A percentile compares a stretch with the other conserved stretches of the same genome.
Evolutionary conservation across 2,797 vertebrate species (phyloP).

Genomic region (Pristis pectinata): DNA sequence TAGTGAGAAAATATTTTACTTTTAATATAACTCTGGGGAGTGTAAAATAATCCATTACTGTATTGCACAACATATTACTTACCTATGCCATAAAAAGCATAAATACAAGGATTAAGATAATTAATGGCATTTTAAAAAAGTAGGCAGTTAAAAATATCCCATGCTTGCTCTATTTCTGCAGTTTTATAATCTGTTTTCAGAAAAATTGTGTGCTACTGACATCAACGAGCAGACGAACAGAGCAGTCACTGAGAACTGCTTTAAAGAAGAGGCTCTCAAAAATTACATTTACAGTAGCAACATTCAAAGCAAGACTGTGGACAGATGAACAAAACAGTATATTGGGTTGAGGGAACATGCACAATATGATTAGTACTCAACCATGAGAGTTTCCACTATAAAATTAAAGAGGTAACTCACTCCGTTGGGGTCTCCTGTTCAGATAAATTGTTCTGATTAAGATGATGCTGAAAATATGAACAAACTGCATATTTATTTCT

Average conservation of each 20-base stretch:
- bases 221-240: neutral
- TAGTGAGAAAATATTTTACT: neutral
- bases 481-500: neutral
- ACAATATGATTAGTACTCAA: neutral
- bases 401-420: neutral
- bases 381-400: neutral
- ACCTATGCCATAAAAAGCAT: neutral
- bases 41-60: neutral
- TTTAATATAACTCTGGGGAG: neutral
- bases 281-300: neutral
- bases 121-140: neutral
- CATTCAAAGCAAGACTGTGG: neutral
- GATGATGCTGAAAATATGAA: neutral
- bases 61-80: neutral
- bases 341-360: neutral
- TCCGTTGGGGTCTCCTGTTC: neutral
- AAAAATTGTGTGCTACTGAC: neutral
- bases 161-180: neutral
- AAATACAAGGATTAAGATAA: neutral
- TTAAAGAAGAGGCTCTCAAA: neutral
- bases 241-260: neutral
- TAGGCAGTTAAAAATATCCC: neutral
- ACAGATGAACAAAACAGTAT: neutral
- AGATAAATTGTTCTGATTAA: neutral
- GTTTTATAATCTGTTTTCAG: neutral